Conservation (phyloP, 1,140 invertebrate species). For the Papilio polyxenes region DNA sequence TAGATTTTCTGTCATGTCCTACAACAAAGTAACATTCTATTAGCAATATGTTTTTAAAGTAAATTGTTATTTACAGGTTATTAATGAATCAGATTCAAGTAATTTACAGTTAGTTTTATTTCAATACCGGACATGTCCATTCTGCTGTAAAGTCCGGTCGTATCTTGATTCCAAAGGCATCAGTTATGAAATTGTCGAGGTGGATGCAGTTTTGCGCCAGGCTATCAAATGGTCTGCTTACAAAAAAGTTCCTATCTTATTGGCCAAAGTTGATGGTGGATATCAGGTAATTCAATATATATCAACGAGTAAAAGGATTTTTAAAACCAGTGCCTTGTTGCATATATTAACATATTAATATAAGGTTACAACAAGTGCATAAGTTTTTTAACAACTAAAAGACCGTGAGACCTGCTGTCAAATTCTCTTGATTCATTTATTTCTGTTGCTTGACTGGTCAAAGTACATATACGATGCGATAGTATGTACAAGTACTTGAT, state of each 20-base stretch:
- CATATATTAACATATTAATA: too few relatives aligned
- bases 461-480: too few relatives aligned
- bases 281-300: constrained; percentile 81
- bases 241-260: constrained; percentile 97
- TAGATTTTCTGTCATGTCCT: too few relatives aligned
- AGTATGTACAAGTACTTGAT: too few relatives aligned
- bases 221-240: constrained; percentile 97
- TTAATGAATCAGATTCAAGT: constrained; percentile 85
- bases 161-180: constrained; percentile 97
- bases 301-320: neutral
- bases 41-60: too few relatives aligned
- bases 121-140: constrained; percentile 99
- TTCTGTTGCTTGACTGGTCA: too few relatives aligned
- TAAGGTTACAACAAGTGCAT: too few relatives aligned
- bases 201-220: constrained; percentile 94
- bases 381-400: too few relatives aligned
- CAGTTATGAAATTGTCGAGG: constrained; percentile 98
- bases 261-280: constrained; percentile 87
- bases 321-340: neutral
- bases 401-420: too few relatives aligned
- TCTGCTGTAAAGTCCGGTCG: constrained; percentile 98
- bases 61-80: constrained; percentile 74
- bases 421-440: too few relatives aligned
- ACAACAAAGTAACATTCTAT: too few relatives aligned
- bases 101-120: constrained; percentile 93